These are phyloP conservation scores for Acanthococcus lagerstroemiae DNA, from an alignment of 2,888 invertebrate species.

Conservation along the genomic window DNA sequence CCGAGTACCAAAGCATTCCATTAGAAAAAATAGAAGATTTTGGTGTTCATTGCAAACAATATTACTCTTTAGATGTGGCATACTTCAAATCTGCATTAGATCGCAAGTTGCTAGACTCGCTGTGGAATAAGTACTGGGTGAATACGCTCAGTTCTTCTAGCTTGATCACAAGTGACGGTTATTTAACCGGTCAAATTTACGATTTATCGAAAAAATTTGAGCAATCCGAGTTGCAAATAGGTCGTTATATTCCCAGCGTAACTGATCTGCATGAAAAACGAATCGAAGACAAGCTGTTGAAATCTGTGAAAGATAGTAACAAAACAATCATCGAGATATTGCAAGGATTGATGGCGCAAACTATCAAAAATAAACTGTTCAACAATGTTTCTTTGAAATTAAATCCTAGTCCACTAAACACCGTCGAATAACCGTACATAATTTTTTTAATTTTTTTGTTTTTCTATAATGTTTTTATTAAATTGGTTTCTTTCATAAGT, in stretches of 20 bases:
- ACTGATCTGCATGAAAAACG: conserved; percentile 83
- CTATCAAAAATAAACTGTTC: conserved; percentile 89
- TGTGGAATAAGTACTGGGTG: conserved; percentile 99
- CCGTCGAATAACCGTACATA: too few relatives aligned
- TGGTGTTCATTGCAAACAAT: conserved; percentile 98
- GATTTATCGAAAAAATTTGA: conserved; percentile 96
- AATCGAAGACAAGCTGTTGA: conserved; percentile 86
- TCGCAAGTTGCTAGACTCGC: conserved; percentile 78
- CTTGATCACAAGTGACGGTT: conserved; percentile 90
- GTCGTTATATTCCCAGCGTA: conserved; percentile 45
- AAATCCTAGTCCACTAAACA: too few relatives aligned
- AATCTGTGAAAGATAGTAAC: conserved; percentile 92
- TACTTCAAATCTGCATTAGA: conserved; percentile 97
- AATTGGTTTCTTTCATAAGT: too few relatives aligned
- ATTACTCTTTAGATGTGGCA: conserved; percentile 91
- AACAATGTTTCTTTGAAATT: conserved; percentile 47
- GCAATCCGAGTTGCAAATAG: conserved; percentile 83
- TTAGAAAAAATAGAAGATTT: conserved; percentile 99
- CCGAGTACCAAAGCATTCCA: conserved; percentile 98
- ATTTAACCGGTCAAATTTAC: conserved; percentile 87
- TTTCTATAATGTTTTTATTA: too few relatives aligned
- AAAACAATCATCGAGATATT: conserved; percentile 96
- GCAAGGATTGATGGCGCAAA: conserved; percentile 95
- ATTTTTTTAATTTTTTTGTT: too few relatives aligned
- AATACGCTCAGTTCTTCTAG: conserved; percentile 96